A percentile compares a stretch with the other conserved stretches of the same genome.
Conservation (phyloP, 2,888 invertebrate genomes). For the Galeruca laticollis region DNA sequence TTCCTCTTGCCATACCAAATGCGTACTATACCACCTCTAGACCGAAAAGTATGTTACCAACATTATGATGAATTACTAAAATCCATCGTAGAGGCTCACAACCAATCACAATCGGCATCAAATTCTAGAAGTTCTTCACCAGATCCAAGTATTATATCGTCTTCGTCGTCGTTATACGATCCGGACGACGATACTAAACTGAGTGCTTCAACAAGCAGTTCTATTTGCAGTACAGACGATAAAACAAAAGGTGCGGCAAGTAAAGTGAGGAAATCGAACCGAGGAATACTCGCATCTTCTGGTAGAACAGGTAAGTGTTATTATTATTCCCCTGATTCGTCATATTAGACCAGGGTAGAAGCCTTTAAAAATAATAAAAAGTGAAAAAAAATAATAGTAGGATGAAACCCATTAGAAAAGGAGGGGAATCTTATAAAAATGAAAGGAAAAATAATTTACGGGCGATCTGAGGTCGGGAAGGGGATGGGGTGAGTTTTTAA, state of each 20-base stretch:
- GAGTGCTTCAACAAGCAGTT: constrained; percentile 49
- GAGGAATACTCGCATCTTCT: neutral
- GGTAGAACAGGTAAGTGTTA: neutral
- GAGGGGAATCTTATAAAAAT: too few relatives aligned
- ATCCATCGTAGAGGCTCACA: constrained; percentile 60
- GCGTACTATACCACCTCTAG: constrained; percentile 73
- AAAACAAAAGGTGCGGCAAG: constrained; percentile 15
- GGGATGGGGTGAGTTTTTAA: too few relatives aligned
- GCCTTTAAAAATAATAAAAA: too few relatives aligned
- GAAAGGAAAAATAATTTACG: too few relatives aligned
- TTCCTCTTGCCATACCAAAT: constrained; percentile 84
- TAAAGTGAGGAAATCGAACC: constrained; percentile 2
- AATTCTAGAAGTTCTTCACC: constrained; percentile 50
- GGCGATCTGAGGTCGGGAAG: too few relatives aligned
- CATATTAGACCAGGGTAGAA: too few relatives aligned
- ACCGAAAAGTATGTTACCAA: constrained; percentile 69
- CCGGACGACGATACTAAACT: constrained; percentile 60
- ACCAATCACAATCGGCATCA: constrained; percentile 57
- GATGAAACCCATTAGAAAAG: too few relatives aligned
- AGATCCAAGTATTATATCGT: constrained; percentile 51
- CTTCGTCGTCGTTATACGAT: constrained; percentile 47
- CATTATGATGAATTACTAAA: constrained; percentile 67
- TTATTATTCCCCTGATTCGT: neutral
- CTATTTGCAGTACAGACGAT: constrained; percentile 40
- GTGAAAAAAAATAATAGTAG: too few relatives aligned